Evolutionary conservation across 2,888 invertebrate genomes (phyloP).

Genomic region (Melanostoma mellinum): DNA sequence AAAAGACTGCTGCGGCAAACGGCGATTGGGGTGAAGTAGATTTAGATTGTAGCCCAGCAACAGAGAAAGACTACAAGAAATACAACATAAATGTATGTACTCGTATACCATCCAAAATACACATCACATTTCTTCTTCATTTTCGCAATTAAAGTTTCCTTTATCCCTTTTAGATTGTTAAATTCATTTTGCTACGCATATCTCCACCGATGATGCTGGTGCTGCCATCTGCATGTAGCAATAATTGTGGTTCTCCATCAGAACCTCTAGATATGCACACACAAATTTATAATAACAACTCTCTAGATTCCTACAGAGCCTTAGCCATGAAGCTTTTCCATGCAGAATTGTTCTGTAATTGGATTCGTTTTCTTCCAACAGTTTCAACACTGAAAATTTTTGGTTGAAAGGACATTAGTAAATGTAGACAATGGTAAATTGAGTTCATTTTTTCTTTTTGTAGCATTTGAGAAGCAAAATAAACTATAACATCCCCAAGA

Average conservation of each 20-base stretch:
- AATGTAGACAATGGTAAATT: conserved; percentile 53
- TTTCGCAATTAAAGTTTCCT: conserved; percentile 68
- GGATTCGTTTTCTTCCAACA: conserved; percentile 64
- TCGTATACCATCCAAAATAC: conserved; percentile 44
- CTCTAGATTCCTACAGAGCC: conserved; percentile 10
- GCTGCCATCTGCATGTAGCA: conserved; percentile 49
- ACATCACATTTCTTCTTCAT: conserved; percentile 49
- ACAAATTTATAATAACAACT: conserved; percentile 37
- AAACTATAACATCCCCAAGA: no score
- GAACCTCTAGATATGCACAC: conserved; percentile 36
- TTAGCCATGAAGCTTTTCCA: conserved; percentile 1
- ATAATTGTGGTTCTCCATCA: conserved; percentile 47
- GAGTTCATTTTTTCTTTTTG: conserved; percentile 26
- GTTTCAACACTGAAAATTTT: conserved; percentile 55
- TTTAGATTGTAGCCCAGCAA: not conserved
- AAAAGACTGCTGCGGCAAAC: conserved; percentile 36
- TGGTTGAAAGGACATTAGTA: conserved; percentile 57
- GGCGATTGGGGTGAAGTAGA: not conserved
- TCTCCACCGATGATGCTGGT: conserved; percentile 10
- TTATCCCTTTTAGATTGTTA: conserved; percentile 55
- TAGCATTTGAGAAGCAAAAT: not conserved
- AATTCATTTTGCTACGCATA: conserved; percentile 56
- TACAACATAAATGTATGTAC: conserved; percentile 5
- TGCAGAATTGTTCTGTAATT: conserved; percentile 50
- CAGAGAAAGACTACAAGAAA: conserved; percentile 13